Conservation (phyloP, 2,113 vertebrate genomes). For the Ceyx margarethae region DNA sequence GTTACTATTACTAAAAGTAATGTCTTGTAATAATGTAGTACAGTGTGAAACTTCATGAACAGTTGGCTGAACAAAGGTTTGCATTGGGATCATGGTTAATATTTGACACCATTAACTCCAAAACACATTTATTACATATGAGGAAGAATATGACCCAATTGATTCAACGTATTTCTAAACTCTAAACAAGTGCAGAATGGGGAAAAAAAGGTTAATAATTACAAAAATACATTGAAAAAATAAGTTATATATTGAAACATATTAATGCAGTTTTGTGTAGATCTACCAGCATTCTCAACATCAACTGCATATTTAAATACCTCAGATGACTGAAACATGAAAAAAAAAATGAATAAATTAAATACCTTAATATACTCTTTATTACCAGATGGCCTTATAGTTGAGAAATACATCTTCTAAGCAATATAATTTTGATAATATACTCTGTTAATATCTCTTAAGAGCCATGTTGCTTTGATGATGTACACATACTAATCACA, state of each 20-base stretch:
- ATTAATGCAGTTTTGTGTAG: not conserved
- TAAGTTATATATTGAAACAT: not conserved
- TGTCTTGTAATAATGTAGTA: not conserved
- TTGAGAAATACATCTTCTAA: not conserved
- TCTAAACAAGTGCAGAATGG: not conserved
- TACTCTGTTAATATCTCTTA: not conserved
- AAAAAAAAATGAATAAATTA: not conserved
- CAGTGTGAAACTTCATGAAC: not conserved
- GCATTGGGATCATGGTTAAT: not conserved
- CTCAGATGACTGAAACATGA: not conserved
- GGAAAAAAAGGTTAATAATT: not conserved
- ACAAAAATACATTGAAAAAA: not conserved
- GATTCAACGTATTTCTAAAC: not conserved
- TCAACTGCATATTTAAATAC: not conserved
- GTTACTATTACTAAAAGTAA: conserved; percentile 6
- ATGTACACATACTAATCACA: not conserved
- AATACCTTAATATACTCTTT: not conserved
- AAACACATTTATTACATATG: not conserved
- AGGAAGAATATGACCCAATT: not conserved
- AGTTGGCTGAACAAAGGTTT: not conserved
- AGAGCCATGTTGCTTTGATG: not conserved
- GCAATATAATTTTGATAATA: not conserved
- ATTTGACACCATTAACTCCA: not conserved
- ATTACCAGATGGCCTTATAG: not conserved
- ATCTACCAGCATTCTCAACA: not conserved